Percentiles rank a stretch among this genome's conserved stretches.
These are phyloP conservation scores for Perca schrenkii DNA, from an alignment of 2,113 vertebrate genomes.

Conservation along the genomic window DNA sequence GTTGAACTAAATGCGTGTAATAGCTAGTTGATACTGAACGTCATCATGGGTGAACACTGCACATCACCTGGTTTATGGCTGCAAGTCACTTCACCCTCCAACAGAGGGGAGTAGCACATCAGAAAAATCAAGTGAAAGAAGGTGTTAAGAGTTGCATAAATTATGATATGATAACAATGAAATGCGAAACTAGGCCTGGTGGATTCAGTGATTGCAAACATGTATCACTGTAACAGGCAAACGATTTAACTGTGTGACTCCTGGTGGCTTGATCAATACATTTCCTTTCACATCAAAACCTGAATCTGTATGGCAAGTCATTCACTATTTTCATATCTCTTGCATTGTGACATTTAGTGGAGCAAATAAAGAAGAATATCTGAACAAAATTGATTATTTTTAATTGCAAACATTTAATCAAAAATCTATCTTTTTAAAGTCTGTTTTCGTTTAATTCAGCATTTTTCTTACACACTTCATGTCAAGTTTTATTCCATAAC, in stretches of 20 bases:
- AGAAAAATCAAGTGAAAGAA: background rate
- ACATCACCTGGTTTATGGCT: background rate
- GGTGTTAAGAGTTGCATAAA: background rate
- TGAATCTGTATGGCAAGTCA: background rate
- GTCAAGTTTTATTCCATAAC: background rate
- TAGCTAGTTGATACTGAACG: background rate
- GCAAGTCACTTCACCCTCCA: conserved; percentile 12
- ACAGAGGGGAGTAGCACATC: conserved; percentile 45
- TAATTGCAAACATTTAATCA: background rate
- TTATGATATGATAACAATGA: too few species aligned
- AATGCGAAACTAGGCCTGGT: background rate
- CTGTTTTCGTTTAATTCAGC: background rate
- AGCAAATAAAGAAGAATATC: background rate
- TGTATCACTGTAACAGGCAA: background rate
- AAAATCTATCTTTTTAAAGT: background rate
- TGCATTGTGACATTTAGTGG: background rate
- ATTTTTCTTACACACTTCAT: too few species aligned
- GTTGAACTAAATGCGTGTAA: too few species aligned
- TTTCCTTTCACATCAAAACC: background rate
- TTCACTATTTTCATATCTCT: background rate
- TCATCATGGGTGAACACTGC: background rate
- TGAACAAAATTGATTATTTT: background rate
- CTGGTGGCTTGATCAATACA: background rate
- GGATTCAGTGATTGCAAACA: background rate
- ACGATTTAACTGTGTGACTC: background rate